phyloP scores from a whole-genome alignment of 2,888 invertebrate species.

The Ditula angustiorana region DNA sequence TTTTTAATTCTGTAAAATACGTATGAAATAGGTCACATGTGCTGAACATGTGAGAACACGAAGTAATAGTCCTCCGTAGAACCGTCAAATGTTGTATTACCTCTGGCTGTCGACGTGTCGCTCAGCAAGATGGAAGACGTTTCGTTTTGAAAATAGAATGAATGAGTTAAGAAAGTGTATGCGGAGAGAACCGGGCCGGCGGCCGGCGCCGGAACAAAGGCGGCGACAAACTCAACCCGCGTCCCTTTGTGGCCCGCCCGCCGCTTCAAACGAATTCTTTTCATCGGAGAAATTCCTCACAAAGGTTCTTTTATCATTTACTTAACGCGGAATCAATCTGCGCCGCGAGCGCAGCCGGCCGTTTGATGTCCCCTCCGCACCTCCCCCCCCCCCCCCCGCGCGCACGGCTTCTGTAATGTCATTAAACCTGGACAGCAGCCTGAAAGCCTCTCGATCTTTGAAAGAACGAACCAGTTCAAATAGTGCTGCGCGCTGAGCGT shows the following conservation, averaged over 20 bases:
- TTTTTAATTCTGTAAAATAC: too few relatives aligned
- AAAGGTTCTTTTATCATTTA: slow-evolving; percentile 21
- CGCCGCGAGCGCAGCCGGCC: slow-evolving; percentile 4
- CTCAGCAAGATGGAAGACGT: not conserved
- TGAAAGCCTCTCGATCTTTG: slow-evolving; percentile 3
- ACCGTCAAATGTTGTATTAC: not conserved
- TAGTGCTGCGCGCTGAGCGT: too few relatives aligned
- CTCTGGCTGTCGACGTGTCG: not conserved
- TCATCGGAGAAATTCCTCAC: slow-evolving; percentile 13
- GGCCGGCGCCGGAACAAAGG: not conserved
- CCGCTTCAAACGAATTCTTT: slow-evolving; percentile 8
- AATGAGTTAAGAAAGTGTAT: not conserved
- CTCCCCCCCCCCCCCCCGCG: not conserved
- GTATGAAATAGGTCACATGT: too few relatives aligned
- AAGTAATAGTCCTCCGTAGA: too few relatives aligned
- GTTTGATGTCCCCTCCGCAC: slow-evolving; percentile 14
- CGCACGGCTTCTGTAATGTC: not conserved
- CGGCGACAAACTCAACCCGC: not conserved
- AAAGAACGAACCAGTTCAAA: not conserved
- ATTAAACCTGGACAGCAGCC: slow-evolving; percentile 6
- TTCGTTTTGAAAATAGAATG: not conserved
- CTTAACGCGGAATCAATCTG: slow-evolving; percentile 1
- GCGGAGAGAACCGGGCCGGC: too few relatives aligned
- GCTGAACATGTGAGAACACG: too few relatives aligned
- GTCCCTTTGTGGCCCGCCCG: not conserved